These are phyloP conservation scores for Beris chalybata DNA, from an alignment of 2,888 invertebrate species.

Conservation along the genomic window DNA sequence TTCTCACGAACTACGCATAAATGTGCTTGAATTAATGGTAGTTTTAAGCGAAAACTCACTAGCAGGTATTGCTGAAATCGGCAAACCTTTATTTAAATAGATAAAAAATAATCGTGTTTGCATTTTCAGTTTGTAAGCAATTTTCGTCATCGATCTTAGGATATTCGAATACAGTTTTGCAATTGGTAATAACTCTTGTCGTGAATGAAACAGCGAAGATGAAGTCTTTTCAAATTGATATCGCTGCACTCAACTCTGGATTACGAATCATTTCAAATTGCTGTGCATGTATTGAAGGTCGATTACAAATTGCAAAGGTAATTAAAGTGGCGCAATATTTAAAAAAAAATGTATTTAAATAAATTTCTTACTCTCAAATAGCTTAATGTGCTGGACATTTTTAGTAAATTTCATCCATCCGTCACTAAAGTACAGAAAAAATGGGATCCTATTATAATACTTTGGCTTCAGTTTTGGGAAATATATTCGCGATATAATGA, in stretches of 20 bases:
- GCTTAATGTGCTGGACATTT: constrained; percentile 48
- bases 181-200: constrained; percentile 47
- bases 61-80: constrained; percentile 34
- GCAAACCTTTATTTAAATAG: not conserved
- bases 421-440: constrained; percentile 44
- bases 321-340: not conserved
- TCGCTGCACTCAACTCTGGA: constrained; percentile 43
- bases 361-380: constrained; percentile 16
- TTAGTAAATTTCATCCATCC: constrained; percentile 50
- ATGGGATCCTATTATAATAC: constrained; percentile 44
- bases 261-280: constrained; percentile 51
- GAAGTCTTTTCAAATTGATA: constrained; percentile 39
- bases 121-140: constrained; percentile 48
- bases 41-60: constrained; percentile 51
- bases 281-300: constrained; percentile 51
- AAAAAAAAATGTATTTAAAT: not conserved
- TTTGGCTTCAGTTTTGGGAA: constrained; percentile 54
- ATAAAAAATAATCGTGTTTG: not conserved
- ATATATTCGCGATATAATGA: constrained; percentile 51
- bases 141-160: constrained; percentile 44
- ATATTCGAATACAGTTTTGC: constrained; percentile 48
- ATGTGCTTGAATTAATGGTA: constrained; percentile 45
- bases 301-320: constrained; percentile 48
- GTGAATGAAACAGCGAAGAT: constrained; percentile 47
- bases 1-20: constrained; percentile 46